Evolutionary conservation across 2,797 vertebrate genomes (phyloP).

Genomic region (Pseudomugil tenellus): DNA sequence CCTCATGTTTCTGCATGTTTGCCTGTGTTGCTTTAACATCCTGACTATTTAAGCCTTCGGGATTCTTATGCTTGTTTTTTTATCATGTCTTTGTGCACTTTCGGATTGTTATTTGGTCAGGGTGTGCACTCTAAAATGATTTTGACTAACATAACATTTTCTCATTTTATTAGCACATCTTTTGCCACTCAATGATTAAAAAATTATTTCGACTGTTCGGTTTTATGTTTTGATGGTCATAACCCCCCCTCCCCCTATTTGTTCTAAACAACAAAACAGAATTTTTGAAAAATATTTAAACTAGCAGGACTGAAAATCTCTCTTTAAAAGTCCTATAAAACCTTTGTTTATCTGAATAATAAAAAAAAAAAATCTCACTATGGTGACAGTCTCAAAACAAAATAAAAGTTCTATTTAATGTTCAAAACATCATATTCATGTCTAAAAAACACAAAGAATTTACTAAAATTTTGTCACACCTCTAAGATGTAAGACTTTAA

Average conservation of each 20-base stretch:
- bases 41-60: slow-evolving; percentile 21
- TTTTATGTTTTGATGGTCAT: too few relatives aligned
- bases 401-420: too few relatives aligned
- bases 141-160: background rate
- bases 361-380: background rate
- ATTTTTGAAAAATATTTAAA: background rate
- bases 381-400: background rate
- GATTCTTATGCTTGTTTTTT: slow-evolving; percentile 2
- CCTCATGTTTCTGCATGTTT: slow-evolving; percentile 11
- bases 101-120: background rate
- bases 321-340: background rate
- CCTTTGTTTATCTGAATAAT: background rate
- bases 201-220: too few relatives aligned
- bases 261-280: background rate
- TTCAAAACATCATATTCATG: too few relatives aligned
- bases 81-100: background rate
- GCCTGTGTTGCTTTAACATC: slow-evolving; percentile 24
- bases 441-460: background rate
- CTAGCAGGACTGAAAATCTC: background rate
- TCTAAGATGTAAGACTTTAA: background rate
- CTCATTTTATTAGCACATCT: background rate
- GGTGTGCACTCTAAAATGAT: too few relatives aligned
- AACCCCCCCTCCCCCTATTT: too few relatives aligned
- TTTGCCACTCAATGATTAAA: background rate
- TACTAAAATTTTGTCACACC: background rate